Evolutionary conservation across 2,797 vertebrate genomes (phyloP), one percentile per base, ranked within the genome.

Genomic region (Sebastiscus tertius): DNA sequence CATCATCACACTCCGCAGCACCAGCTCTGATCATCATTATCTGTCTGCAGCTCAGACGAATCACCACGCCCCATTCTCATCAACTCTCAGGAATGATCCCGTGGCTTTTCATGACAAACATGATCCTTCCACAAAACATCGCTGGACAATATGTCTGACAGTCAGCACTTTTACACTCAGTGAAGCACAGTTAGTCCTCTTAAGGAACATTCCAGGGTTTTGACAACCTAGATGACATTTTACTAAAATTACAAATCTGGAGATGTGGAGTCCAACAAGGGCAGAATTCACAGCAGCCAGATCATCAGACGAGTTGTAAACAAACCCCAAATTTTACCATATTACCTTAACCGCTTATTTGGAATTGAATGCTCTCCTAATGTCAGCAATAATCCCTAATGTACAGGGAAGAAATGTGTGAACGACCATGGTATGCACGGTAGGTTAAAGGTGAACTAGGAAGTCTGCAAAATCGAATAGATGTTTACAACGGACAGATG

Each of bases 1-100:
- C 74, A 67, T 54, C 83, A 73, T 78, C 75, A 36, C 55, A 49
- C 77, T 74, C 68, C 7, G 22, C 62, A 36, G 29, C 56, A 24
- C 62, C 27, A 1, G 59, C 60, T 64, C 78, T 72, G 70, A 65
- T 81, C 83, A 80, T 73, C 80, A 61, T 80, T 66, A 77, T 84
- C 87, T 49, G 67, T 76, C 82, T 75, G 58, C 85, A 24, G 70
- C 73, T 65, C 54, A 46, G 36, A 65, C 26, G 8, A 52, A 22
- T 26, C 69, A 20, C 34, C 72, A 10, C 58, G 33, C 72, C 31
- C 64, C 62, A 5, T 18, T 75, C 46, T 55, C 61, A 36, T 22
- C 16, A 60, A 77, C 58, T 42, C 58, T 42, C 58, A n/a, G 65
- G 13, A 70, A 33, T 36, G 78, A 84, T 71, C 65, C 69, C 5